phyloP scores from a whole-genome alignment of 2,113 vertebrate species.

The Riparia riparia region DNA sequence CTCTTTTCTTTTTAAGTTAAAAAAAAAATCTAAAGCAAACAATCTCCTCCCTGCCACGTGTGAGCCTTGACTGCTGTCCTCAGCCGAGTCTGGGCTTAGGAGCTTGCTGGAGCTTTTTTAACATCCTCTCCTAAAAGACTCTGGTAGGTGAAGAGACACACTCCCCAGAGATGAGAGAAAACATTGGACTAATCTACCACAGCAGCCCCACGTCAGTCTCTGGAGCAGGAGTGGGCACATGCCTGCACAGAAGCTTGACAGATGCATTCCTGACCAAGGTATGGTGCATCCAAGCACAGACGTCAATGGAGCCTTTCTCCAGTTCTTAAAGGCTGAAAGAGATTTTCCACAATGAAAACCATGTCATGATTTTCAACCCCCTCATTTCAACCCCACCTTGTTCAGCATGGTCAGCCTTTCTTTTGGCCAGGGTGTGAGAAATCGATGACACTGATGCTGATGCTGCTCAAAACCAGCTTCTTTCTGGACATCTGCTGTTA shows the following conservation, averaged over 20 bases:
- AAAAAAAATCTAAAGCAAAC: slow-evolving; percentile 10
- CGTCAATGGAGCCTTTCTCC: fast-evolving
- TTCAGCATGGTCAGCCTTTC: not conserved
- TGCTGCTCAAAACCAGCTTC: not conserved
- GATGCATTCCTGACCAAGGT: not conserved
- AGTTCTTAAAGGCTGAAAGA: fast-evolving
- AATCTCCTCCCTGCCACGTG: slow-evolving; percentile 6
- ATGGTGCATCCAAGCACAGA: not conserved
- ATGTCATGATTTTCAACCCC: not conserved
- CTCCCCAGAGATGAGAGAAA: not conserved
- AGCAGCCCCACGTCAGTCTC: fast-evolving
- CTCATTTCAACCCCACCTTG: not conserved
- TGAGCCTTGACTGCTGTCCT: not conserved
- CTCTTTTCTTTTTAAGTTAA: not conserved
- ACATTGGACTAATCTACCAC: not conserved
- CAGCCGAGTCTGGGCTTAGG: not conserved
- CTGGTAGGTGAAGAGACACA: not conserved
- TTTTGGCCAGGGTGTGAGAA: not conserved
- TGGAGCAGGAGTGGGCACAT: not conserved
- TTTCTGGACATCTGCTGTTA: not conserved
- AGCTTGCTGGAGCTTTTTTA: not conserved
- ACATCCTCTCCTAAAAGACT: not conserved
- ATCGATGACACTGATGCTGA: not conserved
- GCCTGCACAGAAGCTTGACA: not conserved
- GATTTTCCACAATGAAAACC: not conserved